Evolutionary conservation across 1,140 invertebrate genomes (phyloP).

Genomic region (Bombus pyrosoma): DNA sequence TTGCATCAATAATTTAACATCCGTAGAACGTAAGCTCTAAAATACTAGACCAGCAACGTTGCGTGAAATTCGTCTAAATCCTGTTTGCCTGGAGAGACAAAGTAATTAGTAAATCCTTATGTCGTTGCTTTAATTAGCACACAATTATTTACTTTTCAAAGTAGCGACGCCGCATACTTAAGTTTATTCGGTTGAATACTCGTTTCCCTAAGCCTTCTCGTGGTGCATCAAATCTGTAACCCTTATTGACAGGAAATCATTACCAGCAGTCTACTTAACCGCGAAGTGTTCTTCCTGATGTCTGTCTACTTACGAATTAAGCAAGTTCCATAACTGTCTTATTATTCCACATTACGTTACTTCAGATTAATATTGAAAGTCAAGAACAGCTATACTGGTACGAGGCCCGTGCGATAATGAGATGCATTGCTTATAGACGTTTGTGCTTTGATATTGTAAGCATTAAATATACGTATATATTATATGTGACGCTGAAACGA

Average conservation of each 20-base stretch:
- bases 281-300: conserved; percentile 11
- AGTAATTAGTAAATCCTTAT: conserved; percentile 19
- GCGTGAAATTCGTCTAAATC: conserved; percentile 26
- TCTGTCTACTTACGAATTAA: conserved; percentile 61
- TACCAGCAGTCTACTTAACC: conserved; percentile 50
- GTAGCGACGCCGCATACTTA: neutral
- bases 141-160: conserved; percentile 39
- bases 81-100: neutral
- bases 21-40: neutral
- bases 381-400: neutral
- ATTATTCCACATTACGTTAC: conserved; percentile 43
- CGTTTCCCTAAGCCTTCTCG: neutral
- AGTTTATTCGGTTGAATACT: neutral
- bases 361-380: neutral
- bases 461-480: neutral
- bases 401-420: neutral
- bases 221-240: neutral
- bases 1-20: neutral
- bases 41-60: neutral
- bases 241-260: conserved; percentile 72
- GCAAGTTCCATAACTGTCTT: conserved; percentile 53
- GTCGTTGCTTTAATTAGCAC: conserved; percentile 25
- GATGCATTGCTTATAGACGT: neutral
- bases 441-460: neutral
- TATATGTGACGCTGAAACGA: neutral